These are phyloP conservation scores for Phocides pigmalion DNA, from an alignment of 1,140 invertebrate species.

Conservation along the genomic window DNA sequence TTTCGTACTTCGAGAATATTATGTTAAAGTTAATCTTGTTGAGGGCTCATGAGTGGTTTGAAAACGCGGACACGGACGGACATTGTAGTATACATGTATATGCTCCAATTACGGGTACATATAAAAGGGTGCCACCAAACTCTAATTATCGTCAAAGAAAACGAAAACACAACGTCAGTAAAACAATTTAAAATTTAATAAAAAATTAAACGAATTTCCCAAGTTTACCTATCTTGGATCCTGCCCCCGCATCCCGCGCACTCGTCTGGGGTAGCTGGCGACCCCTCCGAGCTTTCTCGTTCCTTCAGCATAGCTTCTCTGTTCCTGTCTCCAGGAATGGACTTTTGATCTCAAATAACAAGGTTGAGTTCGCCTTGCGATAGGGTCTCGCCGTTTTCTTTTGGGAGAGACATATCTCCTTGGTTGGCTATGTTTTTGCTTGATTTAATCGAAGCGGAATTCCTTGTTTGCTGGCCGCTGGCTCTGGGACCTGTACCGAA, in stretches of 20 bases:
- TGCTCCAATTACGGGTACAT: no score
- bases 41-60: no score
- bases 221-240: conserved; percentile 79
- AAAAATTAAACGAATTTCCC: no score
- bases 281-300: conserved; percentile 71
- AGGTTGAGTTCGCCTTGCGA: conserved; percentile 57
- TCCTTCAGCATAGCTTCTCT: conserved; percentile 77
- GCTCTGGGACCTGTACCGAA: conserved; percentile 24
- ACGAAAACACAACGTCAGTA: no score
- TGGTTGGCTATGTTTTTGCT: conserved; percentile 40
- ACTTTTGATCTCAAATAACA: conserved; percentile 73
- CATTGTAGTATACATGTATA: no score
- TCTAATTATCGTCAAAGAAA: no score
- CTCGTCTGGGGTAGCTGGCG: conserved; percentile 71
- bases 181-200: no score
- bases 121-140: no score
- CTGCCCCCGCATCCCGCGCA: conserved; percentile 80
- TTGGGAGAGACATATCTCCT: conserved; percentile 57
- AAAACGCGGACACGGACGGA: no score
- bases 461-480: conserved; percentile 32
- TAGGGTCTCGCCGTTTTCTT: conserved; percentile 40
- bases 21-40: no score
- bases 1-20: no score
- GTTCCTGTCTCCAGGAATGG: conserved; percentile 53
- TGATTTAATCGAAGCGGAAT: conserved; percentile 40